Evolutionary conservation across 2,888 invertebrate genomes (phyloP).

Genomic region (Nowickia ferox): DNA sequence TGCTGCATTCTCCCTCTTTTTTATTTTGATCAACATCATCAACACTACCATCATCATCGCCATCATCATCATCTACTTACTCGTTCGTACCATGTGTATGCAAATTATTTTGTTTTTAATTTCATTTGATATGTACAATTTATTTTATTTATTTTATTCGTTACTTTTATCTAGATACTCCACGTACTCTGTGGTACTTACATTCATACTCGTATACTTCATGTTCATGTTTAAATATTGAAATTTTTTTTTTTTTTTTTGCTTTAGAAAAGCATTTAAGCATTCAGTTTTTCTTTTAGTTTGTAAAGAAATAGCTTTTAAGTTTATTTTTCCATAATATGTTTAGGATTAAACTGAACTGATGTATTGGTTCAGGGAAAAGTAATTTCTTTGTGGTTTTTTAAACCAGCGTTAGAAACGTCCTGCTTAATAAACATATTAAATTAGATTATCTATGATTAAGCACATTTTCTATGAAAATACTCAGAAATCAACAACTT

Average conservation of each 20-base stretch:
- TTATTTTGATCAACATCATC: conserved; percentile 4
- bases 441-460: no score
- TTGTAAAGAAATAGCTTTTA: conserved; percentile 45
- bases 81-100: conserved; percentile 52
- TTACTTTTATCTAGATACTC: conserved; percentile 48
- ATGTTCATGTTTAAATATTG: conserved; percentile 27
- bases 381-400: conserved; percentile 35
- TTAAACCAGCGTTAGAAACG: no score
- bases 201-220: not conserved
- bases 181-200: conserved; percentile 33
- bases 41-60: conserved; percentile 28
- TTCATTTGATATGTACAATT: conserved; percentile 37
- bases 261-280: conserved; percentile 48
- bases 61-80: conserved; percentile 37
- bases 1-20: conserved; percentile 27
- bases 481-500: no score
- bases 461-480: no score
- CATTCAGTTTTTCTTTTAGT: conserved; percentile 55
- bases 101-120: conserved; percentile 67
- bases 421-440: no score
- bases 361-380: conserved; percentile 59
- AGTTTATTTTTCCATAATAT: conserved; percentile 25
- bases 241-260: conserved; percentile 21
- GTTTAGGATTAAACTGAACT: conserved; percentile 31
- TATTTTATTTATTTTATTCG: conserved; percentile 40